Evolutionary conservation across 1,140 invertebrate genomes (phyloP), one percentile per base, ranked within the genome.

Genomic region (Carcinoscorpius rotundicauda): DNA sequence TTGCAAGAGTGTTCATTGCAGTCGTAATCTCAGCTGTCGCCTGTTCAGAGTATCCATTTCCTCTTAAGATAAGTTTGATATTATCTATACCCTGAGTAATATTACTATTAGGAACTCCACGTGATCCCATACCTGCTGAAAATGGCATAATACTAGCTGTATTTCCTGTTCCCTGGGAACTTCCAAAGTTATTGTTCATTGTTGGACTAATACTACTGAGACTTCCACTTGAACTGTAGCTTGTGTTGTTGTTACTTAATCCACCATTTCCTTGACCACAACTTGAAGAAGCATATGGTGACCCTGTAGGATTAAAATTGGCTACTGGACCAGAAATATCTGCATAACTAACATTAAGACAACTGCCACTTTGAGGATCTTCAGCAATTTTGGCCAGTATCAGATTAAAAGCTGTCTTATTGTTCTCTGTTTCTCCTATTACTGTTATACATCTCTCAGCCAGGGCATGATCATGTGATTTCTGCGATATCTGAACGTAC

Each of bases 401-500:
- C 88, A 97, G 88, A 72, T 88, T 80, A 79, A 92, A 88, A 51
- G 96, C 96, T 75, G 87, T 90, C 77, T 89, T 90, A 77, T 96
- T 94, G 71, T 89, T 87, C 71, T 95, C 92, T 73, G 89, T 86
- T 79, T 84, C 76, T 85, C 91, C 93, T 64, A 97, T 95, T 62
- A 98, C 90, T 64, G 95, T 98, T 73, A 98, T 96, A 79, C 94
- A 97, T 70, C 95, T 83, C 76, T 98, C 96, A 74, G 94, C 91
- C 62, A 98, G 82, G 72, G 91, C 91, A 57, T 96, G 85, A 77
- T 98, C 95, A 79, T 96, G 96, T 64, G 94, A 92, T 79, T 98
- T 98, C 78, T 98, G 95, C 73, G 93, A 98, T 74, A 99, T 95
- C 81, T 98, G 95, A 71, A 98, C 93, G 79, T 97, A 97, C 67